Percentiles rank a stretch among this genome's conserved stretches.
Evolutionary conservation across 2,797 vertebrate species (phyloP).

Genomic region (Hafferia zeledoni): DNA sequence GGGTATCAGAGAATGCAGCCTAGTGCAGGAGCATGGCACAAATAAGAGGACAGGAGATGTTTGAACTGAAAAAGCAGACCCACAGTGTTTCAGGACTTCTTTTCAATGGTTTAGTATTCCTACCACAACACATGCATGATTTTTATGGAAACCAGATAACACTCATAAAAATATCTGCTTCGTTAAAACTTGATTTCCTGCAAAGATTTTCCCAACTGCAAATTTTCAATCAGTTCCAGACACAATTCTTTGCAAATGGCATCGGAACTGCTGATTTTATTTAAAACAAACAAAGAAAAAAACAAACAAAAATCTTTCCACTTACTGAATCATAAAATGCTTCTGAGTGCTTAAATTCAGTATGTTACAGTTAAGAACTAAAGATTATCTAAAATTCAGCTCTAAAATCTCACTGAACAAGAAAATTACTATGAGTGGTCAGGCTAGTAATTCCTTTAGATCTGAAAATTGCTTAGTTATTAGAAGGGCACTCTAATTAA

Average conservation of each 20-base stretch:
- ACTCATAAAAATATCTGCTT: conserved; percentile 32
- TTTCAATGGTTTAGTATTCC: neutral
- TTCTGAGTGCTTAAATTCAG: neutral
- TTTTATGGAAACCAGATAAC: conserved; percentile 47
- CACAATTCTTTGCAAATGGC: neutral
- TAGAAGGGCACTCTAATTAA: neutral
- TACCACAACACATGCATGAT: neutral
- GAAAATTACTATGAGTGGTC: neutral
- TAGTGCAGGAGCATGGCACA: neutral
- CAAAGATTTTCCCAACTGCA: neutral
- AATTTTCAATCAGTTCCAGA: conserved; percentile 18
- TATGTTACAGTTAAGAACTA: neutral
- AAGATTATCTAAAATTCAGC: neutral
- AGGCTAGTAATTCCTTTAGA: neutral
- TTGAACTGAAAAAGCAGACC: neutral
- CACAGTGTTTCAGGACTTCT: neutral
- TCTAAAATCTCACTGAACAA: neutral
- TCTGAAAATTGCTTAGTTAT: neutral
- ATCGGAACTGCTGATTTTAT: neutral
- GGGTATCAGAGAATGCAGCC: neutral
- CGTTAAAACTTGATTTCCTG: conserved; percentile 19
- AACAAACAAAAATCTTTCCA: neutral
- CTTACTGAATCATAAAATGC: neutral
- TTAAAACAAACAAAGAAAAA: neutral
- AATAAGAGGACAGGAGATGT: neutral